These are phyloP conservation scores for Amphibalanus amphitrite DNA, from an alignment of 1,140 invertebrate genomes.

Conservation along the genomic window DNA sequence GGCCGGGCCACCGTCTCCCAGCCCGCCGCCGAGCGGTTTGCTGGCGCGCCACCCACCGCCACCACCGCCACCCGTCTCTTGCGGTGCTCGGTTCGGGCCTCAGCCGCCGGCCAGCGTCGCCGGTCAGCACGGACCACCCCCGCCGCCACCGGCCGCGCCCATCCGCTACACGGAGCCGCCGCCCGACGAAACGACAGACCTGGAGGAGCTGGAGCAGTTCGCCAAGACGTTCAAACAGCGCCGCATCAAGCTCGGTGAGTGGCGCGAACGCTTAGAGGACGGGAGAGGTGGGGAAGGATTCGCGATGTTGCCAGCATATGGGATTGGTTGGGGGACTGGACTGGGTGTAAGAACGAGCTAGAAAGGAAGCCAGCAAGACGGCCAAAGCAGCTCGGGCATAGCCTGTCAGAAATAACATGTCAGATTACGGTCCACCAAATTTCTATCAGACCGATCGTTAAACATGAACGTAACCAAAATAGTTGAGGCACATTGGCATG, in stretches of 20 bases:
- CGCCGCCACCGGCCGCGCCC: slow-evolving; percentile 15
- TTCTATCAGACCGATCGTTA: no score
- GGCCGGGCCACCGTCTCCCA: slow-evolving; percentile 13
- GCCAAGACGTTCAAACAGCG: slow-evolving; percentile 93
- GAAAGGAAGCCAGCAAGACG: no score
- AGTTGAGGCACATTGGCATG: no score
- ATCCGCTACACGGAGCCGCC: slow-evolving; percentile 45
- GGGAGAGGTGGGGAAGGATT: no score
- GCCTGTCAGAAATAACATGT: no score
- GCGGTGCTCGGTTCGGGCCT: slow-evolving; percentile 16
- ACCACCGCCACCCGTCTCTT: slow-evolving; percentile 8
- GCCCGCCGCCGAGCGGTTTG: slow-evolving; percentile 12
- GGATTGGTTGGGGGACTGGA: no score
- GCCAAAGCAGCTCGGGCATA: no score
- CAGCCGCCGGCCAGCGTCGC: slow-evolving; percentile 12
- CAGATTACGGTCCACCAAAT: no score
- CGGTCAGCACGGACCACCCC: slow-evolving; percentile 11
- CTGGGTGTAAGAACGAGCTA: no score
- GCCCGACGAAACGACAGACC: slow-evolving; percentile 78
- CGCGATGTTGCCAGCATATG: no score
- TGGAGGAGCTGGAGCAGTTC: slow-evolving; percentile 90
- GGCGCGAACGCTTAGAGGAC: background rate
- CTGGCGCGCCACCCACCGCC: slow-evolving; percentile 9
- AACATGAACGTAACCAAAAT: no score
- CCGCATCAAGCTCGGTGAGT: slow-evolving; percentile 70